Evolutionary conservation across 2,888 invertebrate genomes (phyloP).

Genomic region (Rhingia campestris): DNA sequence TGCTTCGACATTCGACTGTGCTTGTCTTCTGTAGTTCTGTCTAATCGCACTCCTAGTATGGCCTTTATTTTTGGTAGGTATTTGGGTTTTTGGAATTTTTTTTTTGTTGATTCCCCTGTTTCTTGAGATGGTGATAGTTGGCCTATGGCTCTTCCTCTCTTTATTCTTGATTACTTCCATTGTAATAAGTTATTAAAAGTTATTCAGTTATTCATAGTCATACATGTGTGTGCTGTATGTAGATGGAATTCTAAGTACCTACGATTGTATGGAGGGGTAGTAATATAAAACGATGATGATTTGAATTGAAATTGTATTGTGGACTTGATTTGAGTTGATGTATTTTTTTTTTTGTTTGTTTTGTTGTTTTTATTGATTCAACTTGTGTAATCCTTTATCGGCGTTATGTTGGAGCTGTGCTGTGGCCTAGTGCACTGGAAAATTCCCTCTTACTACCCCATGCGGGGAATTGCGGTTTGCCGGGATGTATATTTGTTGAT

Average conservation of each 20-base stretch:
- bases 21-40: too few relatives aligned
- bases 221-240: slow-evolving; percentile 33
- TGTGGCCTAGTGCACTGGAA: slow-evolving; percentile 55
- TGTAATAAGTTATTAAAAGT: slow-evolving; percentile 57
- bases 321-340: slow-evolving; percentile 21
- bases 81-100: slow-evolving; percentile 11
- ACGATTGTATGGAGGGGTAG: slow-evolving; percentile 12
- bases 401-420: slow-evolving; percentile 7
- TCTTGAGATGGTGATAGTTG: slow-evolving; percentile 9
- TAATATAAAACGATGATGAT: slow-evolving; percentile 9
- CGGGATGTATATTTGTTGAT: neutral
- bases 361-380: neutral
- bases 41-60: slow-evolving; percentile 50
- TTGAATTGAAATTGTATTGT: slow-evolving; percentile 31
- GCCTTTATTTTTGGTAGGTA: slow-evolving; percentile 33
- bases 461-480: neutral
- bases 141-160: slow-evolving; percentile 36
- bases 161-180: slow-evolving; percentile 45
- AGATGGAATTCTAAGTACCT: slow-evolving; percentile 31
- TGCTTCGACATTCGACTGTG: too few relatives aligned
- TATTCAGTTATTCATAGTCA: slow-evolving; percentile 36
- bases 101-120: slow-evolving; percentile 21
- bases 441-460: neutral
- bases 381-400: slow-evolving; percentile 5
- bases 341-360: neutral